Base-by-base conservation (phyloP, 1,140 invertebrate species). In the Zaprionus capensis region DNA sequence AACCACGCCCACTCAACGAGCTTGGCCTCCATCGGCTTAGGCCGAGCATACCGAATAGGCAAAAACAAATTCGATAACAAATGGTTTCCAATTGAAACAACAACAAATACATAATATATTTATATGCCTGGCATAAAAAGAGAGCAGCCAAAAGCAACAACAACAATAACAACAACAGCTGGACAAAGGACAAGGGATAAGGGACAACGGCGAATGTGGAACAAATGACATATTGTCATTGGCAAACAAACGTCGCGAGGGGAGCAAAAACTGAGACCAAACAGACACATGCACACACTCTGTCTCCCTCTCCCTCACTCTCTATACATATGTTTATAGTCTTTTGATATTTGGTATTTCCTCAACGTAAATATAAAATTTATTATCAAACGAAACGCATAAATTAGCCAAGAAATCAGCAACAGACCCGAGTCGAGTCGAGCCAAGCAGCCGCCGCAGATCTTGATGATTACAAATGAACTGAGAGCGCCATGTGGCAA, bases 151-250 rank as follows among this genome's bases (percentile, higher is more conserved):
- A 34, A 34, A 41, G 5, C 44, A 51, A 41, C 22, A 62, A 56
- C 44, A 63, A 26, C 31, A 11, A 38, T 2, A 31, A 31, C 31
- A 68, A 71, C 44, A 66, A 41, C 26, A 36, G 26, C 5, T 57
- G 46, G 24, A 31, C n/a, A 34, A 22, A 9, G 44, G 53, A 56
- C 53, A 67, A 61, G n/a, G 15, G 64, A 61, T 78, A 78, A 74
- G 51, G 65, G 74, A 81, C 77, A 41, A 41, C 73, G 73, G 61
- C 56, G 83, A 80, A 79, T 88, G 83, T 81, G 64, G 81, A 85
- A 90, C 85, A 88, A 88, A 90, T 88, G 85, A 88, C 85, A 88
- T 88, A 88, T 88, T 90, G 85, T 88, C 85, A 71, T 72, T 77
- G 71, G 66, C 80, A 73, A 67, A 56, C 64, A 74, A 41, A 56